Evolutionary conservation across 1,140 invertebrate species (phyloP).

Genomic region (Popillia japonica): DNA sequence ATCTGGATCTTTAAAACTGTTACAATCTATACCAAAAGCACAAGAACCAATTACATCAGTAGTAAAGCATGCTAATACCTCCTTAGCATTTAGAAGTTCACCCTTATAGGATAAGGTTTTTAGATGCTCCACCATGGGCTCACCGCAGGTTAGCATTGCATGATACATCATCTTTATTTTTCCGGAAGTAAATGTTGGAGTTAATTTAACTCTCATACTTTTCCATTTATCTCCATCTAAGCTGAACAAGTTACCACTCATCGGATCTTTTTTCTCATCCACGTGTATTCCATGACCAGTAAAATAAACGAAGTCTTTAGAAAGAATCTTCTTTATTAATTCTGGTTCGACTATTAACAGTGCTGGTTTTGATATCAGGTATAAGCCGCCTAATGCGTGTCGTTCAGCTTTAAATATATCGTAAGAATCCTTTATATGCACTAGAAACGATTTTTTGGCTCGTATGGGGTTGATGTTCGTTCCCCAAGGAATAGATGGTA

Average conservation of each 20-base stretch:
- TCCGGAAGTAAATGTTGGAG: slow-evolving; percentile 64
- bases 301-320: slow-evolving; percentile 64
- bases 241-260: slow-evolving; percentile 65
- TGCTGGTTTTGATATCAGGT: slow-evolving; percentile 62
- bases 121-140: slow-evolving; percentile 42
- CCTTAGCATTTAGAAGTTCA: slow-evolving; percentile 43
- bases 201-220: slow-evolving; percentile 61
- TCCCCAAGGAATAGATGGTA: slow-evolving; percentile 42
- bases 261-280: slow-evolving; percentile 62
- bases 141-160: slow-evolving; percentile 57
- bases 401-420: slow-evolving; percentile 45
- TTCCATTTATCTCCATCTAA: slow-evolving; percentile 64
- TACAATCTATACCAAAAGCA: slow-evolving; percentile 63
- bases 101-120: slow-evolving; percentile 49
- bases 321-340: slow-evolving; percentile 68
- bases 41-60: slow-evolving; percentile 63
- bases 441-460: slow-evolving; percentile 39
- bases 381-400: slow-evolving; percentile 59
- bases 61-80: slow-evolving; percentile 57
- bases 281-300: slow-evolving; percentile 62
- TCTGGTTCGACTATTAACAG: slow-evolving; percentile 65
- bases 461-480: slow-evolving; percentile 40
- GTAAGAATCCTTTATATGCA: slow-evolving; percentile 47
- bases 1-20: slow-evolving; percentile 58
- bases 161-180: slow-evolving; percentile 63